Conservation (phyloP, 1,140 invertebrate genomes). For the Ceratina japonica region DNA sequence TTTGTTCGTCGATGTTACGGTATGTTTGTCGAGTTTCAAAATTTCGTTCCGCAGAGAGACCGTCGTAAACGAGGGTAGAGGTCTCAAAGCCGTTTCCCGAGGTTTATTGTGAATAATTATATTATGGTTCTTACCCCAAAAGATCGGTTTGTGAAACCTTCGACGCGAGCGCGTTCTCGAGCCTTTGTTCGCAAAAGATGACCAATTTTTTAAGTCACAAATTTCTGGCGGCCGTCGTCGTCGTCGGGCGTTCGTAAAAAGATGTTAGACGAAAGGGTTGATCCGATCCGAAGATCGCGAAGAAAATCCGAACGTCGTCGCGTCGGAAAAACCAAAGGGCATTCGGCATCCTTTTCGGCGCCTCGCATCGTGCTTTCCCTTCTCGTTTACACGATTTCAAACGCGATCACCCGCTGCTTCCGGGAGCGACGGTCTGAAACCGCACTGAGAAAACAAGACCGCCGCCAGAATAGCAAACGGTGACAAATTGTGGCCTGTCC, state of each 20-base stretch:
- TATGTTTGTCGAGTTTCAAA: background rate
- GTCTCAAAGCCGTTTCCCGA: too few species aligned
- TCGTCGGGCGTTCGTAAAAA: background rate
- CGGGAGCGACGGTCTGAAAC: background rate
- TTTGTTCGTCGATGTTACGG: background rate
- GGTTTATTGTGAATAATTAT: too few species aligned
- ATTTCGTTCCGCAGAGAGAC: background rate
- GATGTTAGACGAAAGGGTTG: background rate
- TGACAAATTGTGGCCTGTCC: background rate
- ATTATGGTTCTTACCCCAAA: too few species aligned
- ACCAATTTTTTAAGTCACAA: too few species aligned
- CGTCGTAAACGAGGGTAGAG: too few species aligned
- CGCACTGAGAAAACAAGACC: background rate
- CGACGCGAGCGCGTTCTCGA: too few species aligned
- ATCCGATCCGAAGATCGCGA: too few species aligned
- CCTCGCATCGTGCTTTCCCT: background rate
- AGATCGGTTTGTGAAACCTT: too few species aligned
- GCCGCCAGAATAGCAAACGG: background rate
- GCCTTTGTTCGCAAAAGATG: too few species aligned
- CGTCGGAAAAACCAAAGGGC: background rate
- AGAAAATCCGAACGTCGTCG: too few species aligned
- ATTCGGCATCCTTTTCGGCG: background rate
- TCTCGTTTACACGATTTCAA: conserved; percentile 17
- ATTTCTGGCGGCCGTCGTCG: too few species aligned
- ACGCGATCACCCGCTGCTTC: conserved; percentile 10